Conservation (phyloP, 64 coral and sea anemone genomes). For the Stylophora pistillata region DNA sequence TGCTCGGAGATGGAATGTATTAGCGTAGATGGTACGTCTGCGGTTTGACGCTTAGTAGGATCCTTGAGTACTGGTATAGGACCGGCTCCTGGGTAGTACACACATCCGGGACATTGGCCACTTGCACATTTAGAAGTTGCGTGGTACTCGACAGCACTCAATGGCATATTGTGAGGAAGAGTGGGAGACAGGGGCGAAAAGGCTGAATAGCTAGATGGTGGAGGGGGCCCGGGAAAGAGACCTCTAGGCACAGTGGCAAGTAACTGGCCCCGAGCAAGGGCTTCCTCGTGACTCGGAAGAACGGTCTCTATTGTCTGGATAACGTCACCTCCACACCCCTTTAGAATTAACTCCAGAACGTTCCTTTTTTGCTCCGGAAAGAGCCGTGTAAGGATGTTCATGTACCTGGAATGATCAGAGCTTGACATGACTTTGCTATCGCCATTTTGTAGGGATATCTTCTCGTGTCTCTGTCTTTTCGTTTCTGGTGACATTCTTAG, state of each 20-base stretch:
- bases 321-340: constrained; percentile 91
- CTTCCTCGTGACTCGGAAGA: constrained; percentile 90
- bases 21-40: neutral
- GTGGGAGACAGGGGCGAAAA: constrained; percentile 76
- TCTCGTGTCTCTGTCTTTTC: constrained; percentile 66
- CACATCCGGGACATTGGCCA: constrained; percentile 78
- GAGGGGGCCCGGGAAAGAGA: constrained; percentile 47
- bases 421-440: constrained; percentile 54
- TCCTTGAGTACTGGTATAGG: constrained; percentile 51
- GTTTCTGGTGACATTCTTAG: constrained; percentile 56
- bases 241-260: constrained; percentile 36
- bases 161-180: constrained; percentile 67
- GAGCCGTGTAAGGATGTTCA: constrained; percentile 81
- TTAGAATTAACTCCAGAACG: constrained; percentile 86
- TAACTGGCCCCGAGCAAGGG: constrained; percentile 60
- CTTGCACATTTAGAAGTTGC: constrained; percentile 58
- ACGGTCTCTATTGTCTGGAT: constrained; percentile 96
- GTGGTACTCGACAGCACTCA: constrained; percentile 70
- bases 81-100: constrained; percentile 75
- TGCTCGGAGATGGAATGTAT: constrained; percentile 43
- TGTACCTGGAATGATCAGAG: constrained; percentile 66
- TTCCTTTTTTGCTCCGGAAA: constrained; percentile 94
- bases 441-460: constrained; percentile 53
- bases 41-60: constrained; percentile 8
- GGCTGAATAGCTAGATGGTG: constrained; percentile 78